Evolutionary conservation across 2,888 invertebrate genomes (phyloP).

Genomic region (Ormyrus rosae): DNA sequence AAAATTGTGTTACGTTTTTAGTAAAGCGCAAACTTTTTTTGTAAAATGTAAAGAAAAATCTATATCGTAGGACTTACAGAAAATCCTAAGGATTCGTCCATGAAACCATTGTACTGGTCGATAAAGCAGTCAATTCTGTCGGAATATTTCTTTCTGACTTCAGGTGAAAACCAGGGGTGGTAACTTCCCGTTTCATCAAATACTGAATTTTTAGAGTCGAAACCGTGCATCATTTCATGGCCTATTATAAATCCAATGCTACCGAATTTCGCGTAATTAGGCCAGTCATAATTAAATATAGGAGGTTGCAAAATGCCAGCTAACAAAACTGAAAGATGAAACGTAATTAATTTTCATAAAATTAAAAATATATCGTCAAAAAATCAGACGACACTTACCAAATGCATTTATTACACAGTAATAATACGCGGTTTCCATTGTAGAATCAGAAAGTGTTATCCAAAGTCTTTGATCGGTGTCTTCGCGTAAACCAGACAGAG

Average conservation of each 20-base stretch:
- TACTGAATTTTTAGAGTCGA: slow-evolving; percentile 91
- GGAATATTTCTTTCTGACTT: slow-evolving; percentile 88
- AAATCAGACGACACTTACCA: slow-evolving; percentile 5
- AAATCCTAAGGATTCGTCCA: slow-evolving; percentile 84
- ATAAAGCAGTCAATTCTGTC: slow-evolving; percentile 93
- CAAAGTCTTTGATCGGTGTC: slow-evolving; percentile 24
- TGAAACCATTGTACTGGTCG: slow-evolving; percentile 93
- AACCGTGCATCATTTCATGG: slow-evolving; percentile 94
- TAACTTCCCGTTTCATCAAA: slow-evolving; percentile 94
- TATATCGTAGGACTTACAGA: slow-evolving; percentile 82
- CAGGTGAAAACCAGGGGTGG: slow-evolving; percentile 93
- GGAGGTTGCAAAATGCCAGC: slow-evolving; percentile 94
- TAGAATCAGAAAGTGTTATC: slow-evolving; percentile 19
- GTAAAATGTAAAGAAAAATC: too few species aligned
- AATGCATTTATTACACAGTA: slow-evolving; percentile 12
- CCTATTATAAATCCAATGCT: slow-evolving; percentile 94
- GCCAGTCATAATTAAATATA: slow-evolving; percentile 91
- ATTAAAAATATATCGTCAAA: not conserved
- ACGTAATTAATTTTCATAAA: not conserved
- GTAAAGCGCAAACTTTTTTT: too few species aligned
- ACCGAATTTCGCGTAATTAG: slow-evolving; percentile 93
- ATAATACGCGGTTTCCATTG: slow-evolving; percentile 34
- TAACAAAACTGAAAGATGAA: slow-evolving; percentile 80
- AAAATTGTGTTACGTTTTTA: not conserved
- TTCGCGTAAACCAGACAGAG: not conserved